A percentile compares a stretch with the other conserved stretches of the same genome.
Conservation (phyloP, 2,888 invertebrate genomes). For the Conistra vaccinii region DNA sequence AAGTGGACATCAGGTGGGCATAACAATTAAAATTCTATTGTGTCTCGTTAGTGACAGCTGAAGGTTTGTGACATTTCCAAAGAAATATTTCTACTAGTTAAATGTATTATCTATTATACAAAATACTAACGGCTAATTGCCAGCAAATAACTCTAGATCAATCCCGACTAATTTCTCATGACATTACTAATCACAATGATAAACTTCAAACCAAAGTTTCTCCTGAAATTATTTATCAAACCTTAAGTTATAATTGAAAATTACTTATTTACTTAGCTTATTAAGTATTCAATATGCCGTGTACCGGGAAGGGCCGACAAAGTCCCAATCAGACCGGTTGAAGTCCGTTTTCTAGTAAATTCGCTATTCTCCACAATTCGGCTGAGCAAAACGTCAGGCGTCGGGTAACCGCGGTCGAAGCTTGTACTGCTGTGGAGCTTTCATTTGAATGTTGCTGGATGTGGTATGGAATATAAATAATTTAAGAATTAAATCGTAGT, state of each 20-base stretch:
- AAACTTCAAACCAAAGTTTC: conserved; percentile 19
- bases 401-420: conserved; percentile 64
- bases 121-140: neutral
- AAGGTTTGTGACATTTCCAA: too few relatives aligned
- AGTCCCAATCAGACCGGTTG: conserved; percentile 60
- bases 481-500: too few relatives aligned
- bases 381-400: conserved; percentile 66
- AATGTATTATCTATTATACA: neutral
- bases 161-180: neutral
- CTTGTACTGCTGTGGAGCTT: conserved; percentile 37
- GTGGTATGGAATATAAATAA: too few relatives aligned
- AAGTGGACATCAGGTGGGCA: too few relatives aligned
- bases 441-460: conserved; percentile 46
- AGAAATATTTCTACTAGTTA: too few relatives aligned
- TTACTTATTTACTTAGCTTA: conserved; percentile 48
- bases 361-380: conserved; percentile 60
- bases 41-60: too few relatives aligned
- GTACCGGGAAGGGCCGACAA: conserved; percentile 49
- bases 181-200: conserved; percentile 23
- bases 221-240: conserved; percentile 7
- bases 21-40: too few relatives aligned
- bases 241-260: conserved; percentile 43
- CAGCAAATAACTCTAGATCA: neutral
- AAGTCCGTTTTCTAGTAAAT: conserved; percentile 63
- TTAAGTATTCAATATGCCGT: conserved; percentile 23